A percentile compares a stretch with the other conserved stretches of the same genome.
Conservation (phyloP, 1,140 invertebrate genomes). For the fruit fly (Drosophila melanogaster) region Release_6_plus_ISO1_MT NT_033777.3:15299001-15299500, state of each 20-base stretch:
- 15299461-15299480: constrained; percentile 6
- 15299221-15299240: constrained; percentile 35
- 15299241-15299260: constrained; percentile 52
- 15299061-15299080: constrained; percentile 6
- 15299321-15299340: constrained; percentile 99
- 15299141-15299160: constrained; percentile 32
- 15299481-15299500: constrained; percentile 24
- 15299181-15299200: constrained; percentile 58
- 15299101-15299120: constrained; percentile 12
- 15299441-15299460: constrained; percentile 71
- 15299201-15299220: constrained; percentile 37
- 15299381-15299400: constrained; percentile 44
- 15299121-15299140: constrained; percentile 24
- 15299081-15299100: constrained; percentile 4
- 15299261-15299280: constrained; percentile 91
- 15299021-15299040: constrained; percentile 37
- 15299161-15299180: constrained; percentile 63
- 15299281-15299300: constrained; percentile 99
- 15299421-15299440: constrained; percentile 44
- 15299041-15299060: constrained; percentile 1
- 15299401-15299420: constrained; percentile 46
- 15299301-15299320: constrained; percentile 99
- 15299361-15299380: constrained; percentile 32
- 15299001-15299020: constrained; percentile 26
- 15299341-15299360: constrained; percentile 97